phyloP scores from a whole-genome alignment of 2,797 vertebrate species.

The Phyllotis vaccarum region DNA sequence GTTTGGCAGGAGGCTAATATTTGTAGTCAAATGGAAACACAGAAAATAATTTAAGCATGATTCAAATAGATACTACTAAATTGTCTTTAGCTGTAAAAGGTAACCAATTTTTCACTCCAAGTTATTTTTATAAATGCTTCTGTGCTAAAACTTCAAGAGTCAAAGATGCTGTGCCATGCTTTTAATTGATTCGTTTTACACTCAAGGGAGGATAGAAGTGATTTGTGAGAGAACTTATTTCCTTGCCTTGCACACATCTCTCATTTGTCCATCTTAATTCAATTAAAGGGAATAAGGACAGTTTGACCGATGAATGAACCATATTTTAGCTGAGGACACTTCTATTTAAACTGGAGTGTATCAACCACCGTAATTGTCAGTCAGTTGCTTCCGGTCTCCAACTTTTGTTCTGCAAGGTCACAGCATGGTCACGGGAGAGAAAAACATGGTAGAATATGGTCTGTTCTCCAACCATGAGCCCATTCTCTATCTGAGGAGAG shows the following conservation, averaged over 20 bases:
- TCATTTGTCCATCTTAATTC: conserved; percentile 99
- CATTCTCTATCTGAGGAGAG: conserved; percentile 69
- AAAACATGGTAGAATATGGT: conserved; percentile 81
- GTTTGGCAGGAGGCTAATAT: conserved; percentile 67
- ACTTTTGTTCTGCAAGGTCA: conserved; percentile 90
- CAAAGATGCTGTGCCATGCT: conserved; percentile 86
- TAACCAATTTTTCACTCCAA: conserved; percentile 83
- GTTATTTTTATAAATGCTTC: conserved; percentile 84
- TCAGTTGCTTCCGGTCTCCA: conserved; percentile 89
- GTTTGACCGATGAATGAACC: conserved; percentile 97
- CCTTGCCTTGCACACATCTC: conserved; percentile 92
- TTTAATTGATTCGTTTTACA: conserved; percentile 92
- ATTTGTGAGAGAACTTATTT: conserved; percentile 88
- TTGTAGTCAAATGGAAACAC: conserved; percentile 55
- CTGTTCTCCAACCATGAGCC: conserved; percentile 77
- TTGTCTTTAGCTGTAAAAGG: conserved; percentile 83
- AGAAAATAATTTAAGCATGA: conserved; percentile 77
- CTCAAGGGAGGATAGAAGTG: conserved; percentile 87
- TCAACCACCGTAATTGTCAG: conserved; percentile 89
- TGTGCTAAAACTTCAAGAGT: conserved; percentile 79
- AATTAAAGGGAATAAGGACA: conserved; percentile 98
- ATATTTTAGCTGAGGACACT: conserved; percentile 93
- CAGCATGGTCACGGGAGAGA: conserved; percentile 87
- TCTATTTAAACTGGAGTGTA: conserved; percentile 90
- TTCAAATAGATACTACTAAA: conserved; percentile 82